A percentile compares a stretch with the other conserved stretches of the same genome.
Evolutionary conservation across 2,888 invertebrate genomes (phyloP).

Genomic region (Cheilosia scutellata): DNA sequence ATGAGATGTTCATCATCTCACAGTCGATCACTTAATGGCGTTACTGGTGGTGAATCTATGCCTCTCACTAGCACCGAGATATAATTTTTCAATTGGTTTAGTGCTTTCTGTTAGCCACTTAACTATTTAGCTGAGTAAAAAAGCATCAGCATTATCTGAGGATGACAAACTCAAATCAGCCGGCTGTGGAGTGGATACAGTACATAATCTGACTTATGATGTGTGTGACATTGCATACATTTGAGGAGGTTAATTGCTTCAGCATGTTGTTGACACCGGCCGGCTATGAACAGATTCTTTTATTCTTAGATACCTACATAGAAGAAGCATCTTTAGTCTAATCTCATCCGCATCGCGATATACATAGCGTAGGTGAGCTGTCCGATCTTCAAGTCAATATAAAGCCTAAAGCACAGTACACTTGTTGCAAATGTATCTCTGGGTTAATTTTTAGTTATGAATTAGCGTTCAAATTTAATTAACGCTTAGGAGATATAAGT

Average conservation of each 20-base stretch:
- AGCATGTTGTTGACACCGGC: conserved; percentile 20
- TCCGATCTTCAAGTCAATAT: too few species aligned
- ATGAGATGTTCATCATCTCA: conserved; percentile 34
- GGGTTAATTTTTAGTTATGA: conserved; percentile 4
- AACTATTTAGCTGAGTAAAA: conserved; percentile 20
- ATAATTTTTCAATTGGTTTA: conserved; percentile 53
- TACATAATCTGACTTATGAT: not conserved
- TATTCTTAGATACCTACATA: not conserved
- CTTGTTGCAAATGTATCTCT: not conserved
- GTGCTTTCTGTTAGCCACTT: conserved; percentile 48
- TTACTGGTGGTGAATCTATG: conserved; percentile 33
- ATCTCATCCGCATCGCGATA: too few species aligned
- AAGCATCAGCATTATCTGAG: not conserved
- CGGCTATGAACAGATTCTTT: not conserved
- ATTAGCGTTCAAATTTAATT: conserved; percentile 58
- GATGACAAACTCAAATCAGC: conserved; percentile 12
- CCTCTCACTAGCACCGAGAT: conserved; percentile 24
- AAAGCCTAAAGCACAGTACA: too few species aligned
- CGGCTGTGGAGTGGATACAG: not conserved
- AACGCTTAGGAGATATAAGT: conserved; percentile 53
- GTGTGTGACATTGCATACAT: conserved; percentile 23
- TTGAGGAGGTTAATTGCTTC: conserved; percentile 29
- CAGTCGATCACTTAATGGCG: conserved; percentile 41
- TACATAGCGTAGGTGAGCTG: too few species aligned
- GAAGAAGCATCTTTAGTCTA: too few species aligned